phyloP scores from a whole-genome alignment of 2,888 invertebrate genomes.

The Syrphus vitripennis region DNA sequence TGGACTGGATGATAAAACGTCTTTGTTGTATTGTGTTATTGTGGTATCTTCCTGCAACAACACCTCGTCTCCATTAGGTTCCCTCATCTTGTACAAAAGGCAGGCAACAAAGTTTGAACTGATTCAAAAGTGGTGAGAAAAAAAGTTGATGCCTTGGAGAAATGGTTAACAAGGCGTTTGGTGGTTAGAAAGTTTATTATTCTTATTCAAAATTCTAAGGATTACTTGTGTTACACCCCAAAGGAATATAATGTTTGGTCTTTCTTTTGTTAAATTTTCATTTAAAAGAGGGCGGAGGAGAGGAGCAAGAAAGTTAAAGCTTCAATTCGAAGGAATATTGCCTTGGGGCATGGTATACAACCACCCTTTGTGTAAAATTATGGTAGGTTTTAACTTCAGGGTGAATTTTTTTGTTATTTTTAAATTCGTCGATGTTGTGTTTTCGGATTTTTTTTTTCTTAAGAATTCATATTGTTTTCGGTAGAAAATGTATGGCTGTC shows the following conservation, averaged over 20 bases:
- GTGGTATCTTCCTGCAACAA: slow-evolving; percentile 9
- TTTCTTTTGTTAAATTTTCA: neutral
- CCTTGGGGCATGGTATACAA: neutral
- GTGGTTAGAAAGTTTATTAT: slow-evolving; percentile 6
- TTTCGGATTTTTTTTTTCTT: neutral
- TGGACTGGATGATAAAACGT: slow-evolving; percentile 8
- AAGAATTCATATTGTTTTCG: too few species aligned
- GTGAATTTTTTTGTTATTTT: neutral
- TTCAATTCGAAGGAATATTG: neutral
- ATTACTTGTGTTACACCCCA: neutral
- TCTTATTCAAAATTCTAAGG: neutral
- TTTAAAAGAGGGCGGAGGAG: neutral
- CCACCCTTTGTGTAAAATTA: neutral
- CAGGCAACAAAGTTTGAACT: neutral
- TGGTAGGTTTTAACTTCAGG: neutral
- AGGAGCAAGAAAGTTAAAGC: neutral
- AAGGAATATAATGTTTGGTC: neutral
- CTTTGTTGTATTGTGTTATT: slow-evolving; percentile 7
- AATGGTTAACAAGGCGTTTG: slow-evolving; percentile 6
- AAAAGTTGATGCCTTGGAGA: neutral
- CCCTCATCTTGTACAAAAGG: neutral
- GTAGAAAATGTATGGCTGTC: neutral
- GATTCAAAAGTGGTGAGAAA: neutral
- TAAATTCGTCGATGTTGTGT: neutral
- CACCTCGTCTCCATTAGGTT: neutral